A percentile compares a stretch with the other conserved stretches of the same genome.
Conservation (phyloP, 2,797 vertebrate species). For the Sphenopsis melanotis region DNA sequence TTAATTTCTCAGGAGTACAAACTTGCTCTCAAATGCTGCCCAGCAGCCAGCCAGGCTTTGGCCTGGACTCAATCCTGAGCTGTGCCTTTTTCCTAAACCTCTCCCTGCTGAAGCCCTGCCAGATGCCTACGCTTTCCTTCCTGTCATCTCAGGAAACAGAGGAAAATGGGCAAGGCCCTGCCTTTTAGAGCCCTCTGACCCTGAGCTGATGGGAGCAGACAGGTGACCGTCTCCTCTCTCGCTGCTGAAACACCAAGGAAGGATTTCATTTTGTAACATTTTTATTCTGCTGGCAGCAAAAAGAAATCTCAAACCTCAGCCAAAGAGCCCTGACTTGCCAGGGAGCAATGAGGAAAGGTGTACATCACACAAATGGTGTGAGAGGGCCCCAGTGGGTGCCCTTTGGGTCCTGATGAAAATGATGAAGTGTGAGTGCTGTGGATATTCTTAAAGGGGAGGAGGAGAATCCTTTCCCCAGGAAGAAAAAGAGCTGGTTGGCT, state of each 20-base stretch:
- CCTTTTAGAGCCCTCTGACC: neutral
- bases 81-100: constrained; percentile 25
- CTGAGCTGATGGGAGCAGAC: neutral
- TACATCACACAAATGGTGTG: accelerated
- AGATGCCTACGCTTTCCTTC: neutral
- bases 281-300: neutral
- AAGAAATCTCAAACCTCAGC: neutral
- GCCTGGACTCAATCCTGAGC: neutral
- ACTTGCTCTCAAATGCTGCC: neutral
- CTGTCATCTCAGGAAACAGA: constrained; percentile 5
- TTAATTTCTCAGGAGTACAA: constrained; percentile 18
- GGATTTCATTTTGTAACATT: neutral
- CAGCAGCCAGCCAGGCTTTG: neutral
- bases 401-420: neutral
- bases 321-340: neutral
- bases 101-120: neutral
- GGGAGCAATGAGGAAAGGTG: neutral
- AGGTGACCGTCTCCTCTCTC: neutral
- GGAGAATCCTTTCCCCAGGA: neutral
- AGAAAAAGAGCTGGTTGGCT: neutral
- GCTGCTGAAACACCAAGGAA: neutral
- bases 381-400: neutral
- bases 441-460: neutral
- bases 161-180: neutral
- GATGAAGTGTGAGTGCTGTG: neutral